phyloP scores from a whole-genome alignment of 2,797 vertebrate species.

The Propithecus perrieri region DNA sequence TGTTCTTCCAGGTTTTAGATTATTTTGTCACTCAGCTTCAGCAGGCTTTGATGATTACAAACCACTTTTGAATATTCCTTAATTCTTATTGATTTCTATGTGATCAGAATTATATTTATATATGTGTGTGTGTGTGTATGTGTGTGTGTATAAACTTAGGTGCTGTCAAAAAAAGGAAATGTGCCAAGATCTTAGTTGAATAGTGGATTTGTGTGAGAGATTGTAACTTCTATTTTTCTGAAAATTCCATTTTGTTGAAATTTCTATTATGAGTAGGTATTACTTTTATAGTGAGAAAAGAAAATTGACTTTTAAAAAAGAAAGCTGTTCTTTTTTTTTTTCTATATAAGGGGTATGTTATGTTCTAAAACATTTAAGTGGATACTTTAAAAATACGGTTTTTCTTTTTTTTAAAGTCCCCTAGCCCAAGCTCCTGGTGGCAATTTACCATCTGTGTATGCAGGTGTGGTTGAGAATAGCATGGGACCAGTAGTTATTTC shows the following conservation, averaged over 20 bases:
- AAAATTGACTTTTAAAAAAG: background rate
- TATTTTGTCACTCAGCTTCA: background rate
- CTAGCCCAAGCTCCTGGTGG: background rate
- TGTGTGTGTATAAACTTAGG: background rate
- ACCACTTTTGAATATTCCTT: background rate
- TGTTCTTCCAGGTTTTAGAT: background rate
- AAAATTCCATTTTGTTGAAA: slow-evolving; percentile 13
- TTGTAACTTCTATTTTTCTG: background rate
- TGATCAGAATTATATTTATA: background rate
- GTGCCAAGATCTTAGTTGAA: background rate
- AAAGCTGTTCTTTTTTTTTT: background rate
- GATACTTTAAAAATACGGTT: background rate
- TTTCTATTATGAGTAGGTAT: background rate
- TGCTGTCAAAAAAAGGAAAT: background rate
- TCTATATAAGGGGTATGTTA: background rate
- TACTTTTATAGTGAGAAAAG: slow-evolving; percentile 2
- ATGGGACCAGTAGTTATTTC: background rate
- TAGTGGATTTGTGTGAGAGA: background rate
- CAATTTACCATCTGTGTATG: slow-evolving; percentile 58
- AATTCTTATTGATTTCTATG: background rate
- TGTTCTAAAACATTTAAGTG: slow-evolving; percentile 51
- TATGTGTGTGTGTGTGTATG: background rate
- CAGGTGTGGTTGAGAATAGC: slow-evolving; percentile 48
- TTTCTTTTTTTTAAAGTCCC: slow-evolving; percentile 9
- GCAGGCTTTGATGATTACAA: background rate